phyloP scores from a whole-genome alignment of 2,888 invertebrate genomes.

The Dermolepida albohirtum region DNA sequence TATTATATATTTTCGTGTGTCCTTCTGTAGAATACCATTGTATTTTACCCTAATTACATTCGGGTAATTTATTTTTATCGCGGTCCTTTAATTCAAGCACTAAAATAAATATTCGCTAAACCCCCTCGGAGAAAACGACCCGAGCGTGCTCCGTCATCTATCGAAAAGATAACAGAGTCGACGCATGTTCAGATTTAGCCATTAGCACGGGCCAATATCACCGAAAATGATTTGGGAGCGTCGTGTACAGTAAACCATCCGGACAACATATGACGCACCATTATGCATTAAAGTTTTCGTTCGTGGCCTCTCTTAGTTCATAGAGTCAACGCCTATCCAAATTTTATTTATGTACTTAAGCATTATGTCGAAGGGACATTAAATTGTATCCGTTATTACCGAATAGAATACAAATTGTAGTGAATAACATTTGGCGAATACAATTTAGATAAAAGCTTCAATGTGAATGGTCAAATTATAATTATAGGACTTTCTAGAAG shows the following conservation, averaged over 20 bases:
- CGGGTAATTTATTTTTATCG: constrained; percentile 3
- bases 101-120: constrained; percentile 7
- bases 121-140: neutral
- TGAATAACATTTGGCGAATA: too few species aligned
- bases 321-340: too few species aligned
- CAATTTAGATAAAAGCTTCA: neutral
- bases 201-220: neutral
- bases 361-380: neutral
- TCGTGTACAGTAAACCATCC: neutral
- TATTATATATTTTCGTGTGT: too few species aligned
- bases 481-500: neutral
- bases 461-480: neutral
- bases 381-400: neutral
- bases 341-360: too few species aligned
- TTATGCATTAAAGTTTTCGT: too few species aligned
- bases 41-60: too few species aligned
- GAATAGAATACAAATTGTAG: neutral
- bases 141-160: constrained; percentile 1
- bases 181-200: neutral
- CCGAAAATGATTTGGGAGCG: constrained; percentile 2
- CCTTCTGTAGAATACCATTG: too few species aligned
- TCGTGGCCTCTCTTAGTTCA: too few species aligned
- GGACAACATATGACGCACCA: neutral
- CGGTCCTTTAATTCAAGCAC: neutral
- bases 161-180: neutral